A percentile compares a stretch with the other conserved stretches of the same genome.
phyloP scores from a whole-genome alignment of 23 tunicate genomes.

The Ciona savignyi region DNA sequence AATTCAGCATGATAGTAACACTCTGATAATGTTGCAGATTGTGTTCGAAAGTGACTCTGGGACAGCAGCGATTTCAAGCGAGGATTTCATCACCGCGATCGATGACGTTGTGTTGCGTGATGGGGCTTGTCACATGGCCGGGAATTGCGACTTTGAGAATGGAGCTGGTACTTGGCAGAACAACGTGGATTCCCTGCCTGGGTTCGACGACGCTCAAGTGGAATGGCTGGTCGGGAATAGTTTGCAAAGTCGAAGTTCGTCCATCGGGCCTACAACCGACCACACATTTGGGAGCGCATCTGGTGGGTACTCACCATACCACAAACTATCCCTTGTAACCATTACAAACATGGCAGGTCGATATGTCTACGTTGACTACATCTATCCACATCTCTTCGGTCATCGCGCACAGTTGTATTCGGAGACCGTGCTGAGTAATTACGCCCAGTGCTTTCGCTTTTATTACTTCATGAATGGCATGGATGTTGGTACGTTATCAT shows the following conservation, averaged over 20 bases:
- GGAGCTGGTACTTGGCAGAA: slow-evolving; percentile 71
- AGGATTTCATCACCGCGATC: slow-evolving; percentile 36
- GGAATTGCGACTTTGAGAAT: slow-evolving; percentile 80
- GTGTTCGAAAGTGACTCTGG: slow-evolving; percentile 44
- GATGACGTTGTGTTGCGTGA: slow-evolving; percentile 60
- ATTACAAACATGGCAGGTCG: slow-evolving; percentile 25
- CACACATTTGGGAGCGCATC: slow-evolving; percentile 42
- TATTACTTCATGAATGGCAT: slow-evolving; percentile 47
- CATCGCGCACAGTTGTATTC: slow-evolving; percentile 38
- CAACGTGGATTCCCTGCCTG: slow-evolving; percentile 12
- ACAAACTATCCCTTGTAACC: too few species aligned
- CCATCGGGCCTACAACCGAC: slow-evolving; percentile 31
- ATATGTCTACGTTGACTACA: slow-evolving; percentile 34
- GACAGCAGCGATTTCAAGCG: background rate
- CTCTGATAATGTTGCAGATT: slow-evolving; percentile 18
- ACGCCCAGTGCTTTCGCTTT: slow-evolving; percentile 58
- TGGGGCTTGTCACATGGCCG: slow-evolving; percentile 56
- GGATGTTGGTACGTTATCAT: slow-evolving; percentile 31
- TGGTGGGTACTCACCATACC: slow-evolving; percentile 15
- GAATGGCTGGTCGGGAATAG: slow-evolving; percentile 51
- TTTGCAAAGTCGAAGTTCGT: background rate
- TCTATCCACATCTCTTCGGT: slow-evolving; percentile 13
- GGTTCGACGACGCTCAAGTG: slow-evolving; percentile 14
- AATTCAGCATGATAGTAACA: too few species aligned
- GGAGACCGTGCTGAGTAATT: slow-evolving; percentile 37